These are phyloP conservation scores for Dermatemys mawii DNA, from an alignment of 2,113 vertebrate species.

Conservation along the genomic window DNA sequence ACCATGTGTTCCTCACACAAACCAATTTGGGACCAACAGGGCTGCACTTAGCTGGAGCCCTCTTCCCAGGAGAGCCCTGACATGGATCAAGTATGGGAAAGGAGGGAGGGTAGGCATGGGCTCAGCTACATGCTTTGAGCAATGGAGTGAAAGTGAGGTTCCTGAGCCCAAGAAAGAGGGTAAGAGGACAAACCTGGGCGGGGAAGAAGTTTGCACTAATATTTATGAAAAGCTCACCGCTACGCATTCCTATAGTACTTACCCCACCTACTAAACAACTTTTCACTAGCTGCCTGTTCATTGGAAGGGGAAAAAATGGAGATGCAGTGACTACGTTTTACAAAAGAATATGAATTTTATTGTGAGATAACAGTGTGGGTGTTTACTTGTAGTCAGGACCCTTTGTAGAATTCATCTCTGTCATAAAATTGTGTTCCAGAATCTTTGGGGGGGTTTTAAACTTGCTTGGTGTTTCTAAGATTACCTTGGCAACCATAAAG, in stretches of 20 bases:
- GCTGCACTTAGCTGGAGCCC: neutral
- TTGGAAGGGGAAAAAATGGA: neutral
- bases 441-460: too few relatives aligned
- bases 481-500: neutral
- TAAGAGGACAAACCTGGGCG: neutral
- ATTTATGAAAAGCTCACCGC: too few relatives aligned
- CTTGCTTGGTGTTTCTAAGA: too few relatives aligned
- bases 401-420: neutral
- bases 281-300: neutral
- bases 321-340: neutral
- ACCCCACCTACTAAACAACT: neutral
- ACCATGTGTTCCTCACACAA: neutral
- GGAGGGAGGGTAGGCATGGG: neutral
- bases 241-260: too few relatives aligned
- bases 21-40: neutral
- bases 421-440: neutral
- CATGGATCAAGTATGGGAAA: neutral
- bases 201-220: neutral
- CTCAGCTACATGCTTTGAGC: neutral
- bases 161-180: neutral
- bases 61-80: fast-evolving
- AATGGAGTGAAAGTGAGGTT: neutral
- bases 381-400: neutral
- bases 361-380: neutral
- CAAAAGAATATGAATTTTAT: neutral